Evolutionary conservation across 1,140 invertebrate genomes (phyloP), one percentile per base, ranked within the genome.

Genomic region (Ruditapes philippinarum): DNA sequence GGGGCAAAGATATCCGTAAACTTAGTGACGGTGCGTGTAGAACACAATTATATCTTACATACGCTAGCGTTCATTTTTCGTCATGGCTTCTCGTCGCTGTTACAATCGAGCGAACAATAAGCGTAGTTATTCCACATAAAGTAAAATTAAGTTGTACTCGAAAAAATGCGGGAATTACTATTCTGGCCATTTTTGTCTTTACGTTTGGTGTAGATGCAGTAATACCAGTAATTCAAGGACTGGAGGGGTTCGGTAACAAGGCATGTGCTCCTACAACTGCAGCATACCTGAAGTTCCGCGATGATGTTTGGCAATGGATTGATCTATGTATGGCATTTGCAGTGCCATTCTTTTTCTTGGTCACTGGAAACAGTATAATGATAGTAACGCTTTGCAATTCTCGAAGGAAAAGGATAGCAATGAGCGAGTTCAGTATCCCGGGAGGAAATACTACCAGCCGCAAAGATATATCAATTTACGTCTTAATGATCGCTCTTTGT

Each of bases 1-100:
- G 90, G 38, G 83, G 88, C 1, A 17, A 88, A 5, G 93, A 93
- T 31, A 40, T 93, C 1, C 81, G 93, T 3, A 12, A 54, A 1
- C 25, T 83, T 9, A 74, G 79, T 25, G 22, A 51, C 14, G 49
- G 49, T 4, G 28, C 88, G 0, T 93, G 93, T 85, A 91, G 89
- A 65, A 17, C 89, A 0, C 90, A 91, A 17, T 33, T 79, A 0
- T 93, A 78, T 78, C 31, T 90, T 5, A 80, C 90, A 11, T 92
- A 92, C 73, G 49, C 80, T 9, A 49, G 82, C 0, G 17, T 88
- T 7, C 79, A 92, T 31, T 74, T 74, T 19, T 93, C 93, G 3
- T 79, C 92, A 2, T 94, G 93, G 93, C 80, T 91, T 1, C 70
- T 93, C 4, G 93, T 92, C 14, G 78, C 89, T 3, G 92, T 94